phyloP scores from a whole-genome alignment of 1,140 invertebrate species.

The Calephelis nemesis region DNA sequence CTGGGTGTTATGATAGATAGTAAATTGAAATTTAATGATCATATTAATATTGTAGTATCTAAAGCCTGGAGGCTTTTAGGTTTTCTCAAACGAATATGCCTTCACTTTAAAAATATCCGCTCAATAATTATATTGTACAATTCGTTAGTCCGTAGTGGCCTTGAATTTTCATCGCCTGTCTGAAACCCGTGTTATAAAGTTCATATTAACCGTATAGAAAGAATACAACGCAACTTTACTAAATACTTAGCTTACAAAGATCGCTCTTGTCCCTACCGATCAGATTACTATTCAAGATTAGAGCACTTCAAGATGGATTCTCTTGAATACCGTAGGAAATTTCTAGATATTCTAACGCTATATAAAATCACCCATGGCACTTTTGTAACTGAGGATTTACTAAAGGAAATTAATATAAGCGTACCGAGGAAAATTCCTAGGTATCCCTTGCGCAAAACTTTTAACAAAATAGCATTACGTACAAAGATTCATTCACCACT shows the following conservation, averaged over 20 bases:
- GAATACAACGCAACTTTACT: slow-evolving; percentile 15
- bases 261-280: slow-evolving; percentile 5
- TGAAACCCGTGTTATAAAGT: slow-evolving; percentile 12
- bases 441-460: no score
- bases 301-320: slow-evolving; percentile 17
- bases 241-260: slow-evolving; percentile 9
- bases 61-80: slow-evolving; percentile 9
- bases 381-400: no score
- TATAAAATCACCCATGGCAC: neutral
- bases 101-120: neutral
- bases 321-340: neutral
- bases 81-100: slow-evolving; percentile 18
- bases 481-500: no score
- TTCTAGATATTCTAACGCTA: no score
- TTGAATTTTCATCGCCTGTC: slow-evolving; percentile 9
- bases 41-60: neutral
- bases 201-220: slow-evolving; percentile 16
- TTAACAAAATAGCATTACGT: no score
- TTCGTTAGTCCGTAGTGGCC: neutral
- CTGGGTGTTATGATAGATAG: slow-evolving; percentile 21
- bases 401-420: no score
- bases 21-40: slow-evolving; percentile 11
- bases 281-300: slow-evolving; percentile 18
- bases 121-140: slow-evolving; percentile 1
- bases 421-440: no score